Evolutionary conservation across 2,888 invertebrate species (phyloP), one percentile per base, ranked within the genome.

Genomic region (Pseudococcus viburni): DNA sequence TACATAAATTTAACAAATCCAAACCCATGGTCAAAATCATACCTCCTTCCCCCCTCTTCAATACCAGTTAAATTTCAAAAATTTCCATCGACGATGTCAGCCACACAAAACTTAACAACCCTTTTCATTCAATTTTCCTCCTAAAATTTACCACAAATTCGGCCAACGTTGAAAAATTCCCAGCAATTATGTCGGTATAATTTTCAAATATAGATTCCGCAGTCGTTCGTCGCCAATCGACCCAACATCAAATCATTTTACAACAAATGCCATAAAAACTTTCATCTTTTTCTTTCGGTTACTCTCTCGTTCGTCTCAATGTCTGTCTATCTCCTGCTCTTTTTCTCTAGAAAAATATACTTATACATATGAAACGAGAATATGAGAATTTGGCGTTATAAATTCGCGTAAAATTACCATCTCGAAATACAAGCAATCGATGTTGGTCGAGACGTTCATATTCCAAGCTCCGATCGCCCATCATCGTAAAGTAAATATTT

Each of bases 141-240:
- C 11, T 17, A 51, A 51, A 51, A 12, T 51, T 51, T 17, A 0
- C 51, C 4, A 51, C 17, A 15, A 33, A 33, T 33, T 33, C 26
- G 26, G 1, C 26, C 1, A 33, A 1, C 17, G 11, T 64, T 19
- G 64, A 64, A 64, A 64, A 64, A 22, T 64, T 22, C 19, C 64
- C 7, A 22, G 64, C 64, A 64, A 64, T 64, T 64, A 64, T 64
- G 64, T 22, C 64, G 64, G 64, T 64, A 64, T 64, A 64, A 64
- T 64, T 64, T 64, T 64, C 64, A 22, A 64, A 64, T 64, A 22
- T 17, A 51, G 51, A 15, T 51, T 17, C 17, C 51, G 15, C 22
- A 64, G 19, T 64, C 64, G 64, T 51, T 33, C 26, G 26, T 33
- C 51, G 51, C 51, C 51, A 51, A 51, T 51, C 51, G 51, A 51